phyloP scores from a whole-genome alignment of 2,797 vertebrate genomes.

The Cyprinodon diabolis region DNA sequence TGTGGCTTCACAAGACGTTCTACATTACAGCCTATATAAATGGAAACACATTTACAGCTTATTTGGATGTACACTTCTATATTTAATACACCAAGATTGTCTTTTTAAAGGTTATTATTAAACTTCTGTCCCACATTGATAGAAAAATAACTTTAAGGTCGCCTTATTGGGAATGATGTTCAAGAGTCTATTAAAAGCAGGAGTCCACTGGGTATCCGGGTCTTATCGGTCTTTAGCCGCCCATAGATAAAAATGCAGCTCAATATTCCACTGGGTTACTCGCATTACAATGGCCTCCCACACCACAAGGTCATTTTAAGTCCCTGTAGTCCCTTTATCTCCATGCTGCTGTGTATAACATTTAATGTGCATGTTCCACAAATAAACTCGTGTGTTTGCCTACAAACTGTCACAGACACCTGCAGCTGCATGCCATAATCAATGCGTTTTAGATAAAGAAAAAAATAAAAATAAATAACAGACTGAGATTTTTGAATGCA shows the following conservation, averaged over 20 bases:
- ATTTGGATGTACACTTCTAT: slow-evolving; percentile 56
- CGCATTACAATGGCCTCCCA: slow-evolving; percentile 67
- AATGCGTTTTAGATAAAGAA: slow-evolving; percentile 34
- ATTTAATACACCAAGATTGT: slow-evolving; percentile 49
- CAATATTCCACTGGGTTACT: slow-evolving; percentile 66
- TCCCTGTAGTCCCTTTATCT: slow-evolving; percentile 67
- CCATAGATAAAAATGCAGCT: slow-evolving; percentile 63
- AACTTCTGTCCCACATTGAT: slow-evolving; percentile 17
- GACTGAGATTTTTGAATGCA: slow-evolving; percentile 49
- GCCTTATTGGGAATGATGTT: slow-evolving; percentile 49
- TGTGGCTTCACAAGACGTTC: slow-evolving; percentile 65
- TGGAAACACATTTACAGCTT: slow-evolving; percentile 70
- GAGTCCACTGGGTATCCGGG: slow-evolving; percentile 51
- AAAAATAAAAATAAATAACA: slow-evolving; percentile 35
- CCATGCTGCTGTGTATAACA: slow-evolving; percentile 45
- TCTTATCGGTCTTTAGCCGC: slow-evolving; percentile 59
- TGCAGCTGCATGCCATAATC: slow-evolving; percentile 26
- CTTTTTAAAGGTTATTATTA: slow-evolving; percentile 17
- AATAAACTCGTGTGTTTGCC: slow-evolving; percentile 26
- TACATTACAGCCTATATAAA: slow-evolving; percentile 66
- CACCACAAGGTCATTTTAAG: slow-evolving; percentile 72
- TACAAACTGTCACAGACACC: slow-evolving; percentile 6
- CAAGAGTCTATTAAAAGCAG: slow-evolving; percentile 61
- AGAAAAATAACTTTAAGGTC: slow-evolving; percentile 51
- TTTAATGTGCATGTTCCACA: slow-evolving; percentile 35